Conservation (phyloP, 2,113 vertebrate species). For the Galemys pyrenaicus region DNA sequence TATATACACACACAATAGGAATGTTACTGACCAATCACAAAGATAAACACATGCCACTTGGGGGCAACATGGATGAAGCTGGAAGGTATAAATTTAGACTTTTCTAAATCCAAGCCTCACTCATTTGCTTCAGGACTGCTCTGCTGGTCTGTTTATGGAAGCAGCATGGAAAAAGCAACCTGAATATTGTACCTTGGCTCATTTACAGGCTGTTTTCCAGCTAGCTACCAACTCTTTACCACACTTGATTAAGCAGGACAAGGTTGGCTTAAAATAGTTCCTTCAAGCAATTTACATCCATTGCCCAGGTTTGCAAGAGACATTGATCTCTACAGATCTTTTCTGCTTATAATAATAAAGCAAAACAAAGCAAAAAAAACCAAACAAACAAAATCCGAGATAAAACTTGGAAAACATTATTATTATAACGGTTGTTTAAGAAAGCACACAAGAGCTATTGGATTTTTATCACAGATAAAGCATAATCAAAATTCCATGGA, state of each 20-base stretch:
- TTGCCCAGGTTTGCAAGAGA: neutral
- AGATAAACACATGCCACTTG: no score
- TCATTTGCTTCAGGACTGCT: neutral
- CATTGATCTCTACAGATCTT: neutral
- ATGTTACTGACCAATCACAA: no score
- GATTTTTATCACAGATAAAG: slow-evolving; percentile 16
- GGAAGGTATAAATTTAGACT: neutral
- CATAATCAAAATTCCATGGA: neutral
- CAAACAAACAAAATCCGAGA: neutral
- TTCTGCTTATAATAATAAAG: neutral
- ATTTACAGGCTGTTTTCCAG: neutral
- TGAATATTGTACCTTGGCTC: neutral
- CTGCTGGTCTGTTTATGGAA: neutral
- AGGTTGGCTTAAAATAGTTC: neutral
- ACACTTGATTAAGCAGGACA: neutral
- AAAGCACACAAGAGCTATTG: neutral
- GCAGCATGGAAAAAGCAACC: neutral
- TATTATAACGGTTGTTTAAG: neutral
- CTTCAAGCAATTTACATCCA: neutral
- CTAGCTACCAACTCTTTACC: neutral
- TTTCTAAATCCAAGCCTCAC: neutral
- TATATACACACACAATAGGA: no score
- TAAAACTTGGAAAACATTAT: neutral
- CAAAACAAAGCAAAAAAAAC: neutral
- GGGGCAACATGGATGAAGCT: no score